A percentile compares a stretch with the other conserved stretches of the same genome.
Evolutionary conservation across 1,140 invertebrate genomes (phyloP).

Genomic region (Ceratosolen solmsi): DNA sequence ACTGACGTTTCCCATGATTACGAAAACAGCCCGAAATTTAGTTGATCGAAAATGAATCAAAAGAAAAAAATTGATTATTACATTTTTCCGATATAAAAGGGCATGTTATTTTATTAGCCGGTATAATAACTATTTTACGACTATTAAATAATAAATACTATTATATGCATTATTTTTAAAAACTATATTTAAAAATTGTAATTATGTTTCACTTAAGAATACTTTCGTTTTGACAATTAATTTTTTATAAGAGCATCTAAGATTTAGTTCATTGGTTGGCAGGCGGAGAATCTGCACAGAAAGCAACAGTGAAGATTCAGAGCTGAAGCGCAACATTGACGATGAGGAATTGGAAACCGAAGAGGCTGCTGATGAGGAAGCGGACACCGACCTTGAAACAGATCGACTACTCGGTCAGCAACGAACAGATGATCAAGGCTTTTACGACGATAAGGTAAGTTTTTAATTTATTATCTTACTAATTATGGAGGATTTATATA

Average conservation of each 20-base stretch:
- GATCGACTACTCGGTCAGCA: conserved; percentile 91
- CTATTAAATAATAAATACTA: too few relatives aligned
- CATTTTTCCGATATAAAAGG: too few relatives aligned
- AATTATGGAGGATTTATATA: too few relatives aligned
- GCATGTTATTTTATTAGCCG: too few relatives aligned
- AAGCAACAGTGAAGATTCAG: conserved; percentile 70
- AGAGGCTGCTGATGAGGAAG: conserved; percentile 78
- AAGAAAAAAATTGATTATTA: too few relatives aligned
- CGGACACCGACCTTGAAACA: conserved; percentile 91
- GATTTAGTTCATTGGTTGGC: conserved; percentile 71
- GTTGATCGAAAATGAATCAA: too few relatives aligned
- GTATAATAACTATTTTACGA: too few relatives aligned
- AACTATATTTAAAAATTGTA: too few relatives aligned
- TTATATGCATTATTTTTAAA: too few relatives aligned
- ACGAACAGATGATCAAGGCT: conserved; percentile 90
- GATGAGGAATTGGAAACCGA: conserved; percentile 69
- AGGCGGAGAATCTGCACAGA: conserved; percentile 70
- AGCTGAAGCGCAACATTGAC: conserved; percentile 62
- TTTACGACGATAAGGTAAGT: conserved; percentile 88
- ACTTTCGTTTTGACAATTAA: neutral
- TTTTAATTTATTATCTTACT: too few relatives aligned
- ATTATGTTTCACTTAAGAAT: neutral
- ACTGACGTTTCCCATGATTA: conserved; percentile 50
- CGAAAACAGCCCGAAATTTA: too few relatives aligned
- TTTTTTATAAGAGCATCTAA: conserved; percentile 66